Percentiles rank a stretch among this genome's conserved stretches.
Evolutionary conservation across 2,888 invertebrate genomes (phyloP).

Genomic region (Lasius fuliginosus): DNA sequence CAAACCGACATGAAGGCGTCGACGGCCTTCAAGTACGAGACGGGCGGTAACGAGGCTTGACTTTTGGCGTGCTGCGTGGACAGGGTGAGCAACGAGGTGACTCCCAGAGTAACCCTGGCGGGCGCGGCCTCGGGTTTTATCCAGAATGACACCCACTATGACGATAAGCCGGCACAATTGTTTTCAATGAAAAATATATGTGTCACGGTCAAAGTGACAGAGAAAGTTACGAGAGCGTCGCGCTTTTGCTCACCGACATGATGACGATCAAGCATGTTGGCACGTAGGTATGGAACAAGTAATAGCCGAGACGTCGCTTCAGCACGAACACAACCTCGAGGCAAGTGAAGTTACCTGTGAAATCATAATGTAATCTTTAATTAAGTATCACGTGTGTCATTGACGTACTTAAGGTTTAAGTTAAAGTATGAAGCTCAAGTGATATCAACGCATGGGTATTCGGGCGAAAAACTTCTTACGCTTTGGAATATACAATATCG

Average conservation of each 20-base stretch:
- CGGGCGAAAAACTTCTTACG: not conserved
- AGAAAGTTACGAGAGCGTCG: not conserved
- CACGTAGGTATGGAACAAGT: conserved; percentile 97
- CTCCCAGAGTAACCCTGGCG: conserved; percentile 96
- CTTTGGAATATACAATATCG: not conserved
- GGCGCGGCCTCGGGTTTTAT: conserved; percentile 98
- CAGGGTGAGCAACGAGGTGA: conserved; percentile 95
- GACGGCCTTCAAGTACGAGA: conserved; percentile 97
- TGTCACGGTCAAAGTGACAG: not conserved
- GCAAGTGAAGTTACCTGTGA: conserved; percentile 95
- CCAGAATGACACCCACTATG: conserved; percentile 97
- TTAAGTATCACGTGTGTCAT: not conserved
- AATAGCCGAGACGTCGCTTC: conserved; percentile 95
- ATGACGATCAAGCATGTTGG: conserved; percentile 98
- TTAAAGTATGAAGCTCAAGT: conserved; percentile 3
- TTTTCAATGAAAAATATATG: conserved; percentile 1
- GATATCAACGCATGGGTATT: conserved; percentile 31
- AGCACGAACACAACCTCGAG: conserved; percentile 96
- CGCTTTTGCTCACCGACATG: conserved; percentile 90
- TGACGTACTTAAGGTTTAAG: not conserved
- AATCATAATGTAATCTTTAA: conserved; percentile 52
- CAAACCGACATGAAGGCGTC: conserved; percentile 98
- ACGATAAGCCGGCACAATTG: conserved; percentile 70
- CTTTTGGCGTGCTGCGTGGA: conserved; percentile 98
- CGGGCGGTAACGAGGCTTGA: conserved; percentile 96